Conservation (phyloP, 1,140 invertebrate species). For the Papilio polyxenes region DNA sequence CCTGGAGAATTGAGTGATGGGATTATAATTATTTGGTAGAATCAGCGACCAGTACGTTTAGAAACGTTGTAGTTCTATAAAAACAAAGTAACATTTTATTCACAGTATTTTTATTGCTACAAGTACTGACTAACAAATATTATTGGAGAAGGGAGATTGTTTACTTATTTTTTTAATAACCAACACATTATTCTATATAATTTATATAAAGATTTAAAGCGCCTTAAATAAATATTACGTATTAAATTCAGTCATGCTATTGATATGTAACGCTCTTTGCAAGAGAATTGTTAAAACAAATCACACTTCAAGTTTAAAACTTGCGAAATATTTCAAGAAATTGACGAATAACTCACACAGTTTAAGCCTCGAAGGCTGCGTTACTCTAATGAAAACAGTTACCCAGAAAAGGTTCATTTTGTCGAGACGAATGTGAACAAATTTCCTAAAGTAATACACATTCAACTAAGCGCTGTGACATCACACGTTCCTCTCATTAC, state of each 20-base stretch:
- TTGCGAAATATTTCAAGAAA: slow-evolving; percentile 21
- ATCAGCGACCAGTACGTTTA: background rate
- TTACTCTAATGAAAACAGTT: slow-evolving; percentile 46
- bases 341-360: slow-evolving; percentile 30
- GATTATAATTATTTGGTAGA: slow-evolving; percentile 43
- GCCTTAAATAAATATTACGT: too few species aligned
- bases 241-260: too few species aligned
- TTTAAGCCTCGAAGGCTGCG: background rate
- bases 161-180: too few species aligned
- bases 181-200: too few species aligned
- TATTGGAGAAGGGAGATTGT: too few species aligned
- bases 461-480: slow-evolving; percentile 53
- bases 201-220: too few species aligned
- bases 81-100: too few species aligned
- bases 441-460: slow-evolving; percentile 55
- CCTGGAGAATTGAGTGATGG: slow-evolving; percentile 48
- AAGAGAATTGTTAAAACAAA: background rate
- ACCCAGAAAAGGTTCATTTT: slow-evolving; percentile 53
- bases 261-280: too few species aligned
- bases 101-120: too few species aligned
- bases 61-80: too few species aligned
- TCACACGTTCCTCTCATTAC: slow-evolving; percentile 56
- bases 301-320: background rate
- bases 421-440: slow-evolving; percentile 54
- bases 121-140: too few species aligned